Evolutionary conservation across 2,797 vertebrate genomes (phyloP).

Genomic region (Poecilia velifera): DNA sequence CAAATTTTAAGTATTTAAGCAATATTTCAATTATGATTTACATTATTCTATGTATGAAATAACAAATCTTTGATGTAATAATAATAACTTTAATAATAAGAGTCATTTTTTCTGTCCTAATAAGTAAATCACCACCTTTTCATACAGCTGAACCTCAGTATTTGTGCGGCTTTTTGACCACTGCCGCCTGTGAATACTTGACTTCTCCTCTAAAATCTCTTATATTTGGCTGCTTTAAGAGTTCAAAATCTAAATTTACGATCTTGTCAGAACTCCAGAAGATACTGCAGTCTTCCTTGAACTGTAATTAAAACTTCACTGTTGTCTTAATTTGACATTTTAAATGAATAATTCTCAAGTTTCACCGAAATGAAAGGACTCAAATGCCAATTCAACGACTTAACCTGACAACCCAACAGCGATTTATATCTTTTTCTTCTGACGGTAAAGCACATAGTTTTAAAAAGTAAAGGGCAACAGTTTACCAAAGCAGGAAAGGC

Average conservation of each 20-base stretch:
- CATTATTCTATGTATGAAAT: not conserved
- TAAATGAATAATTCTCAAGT: not conserved
- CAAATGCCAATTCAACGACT: not conserved
- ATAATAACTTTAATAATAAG: not conserved
- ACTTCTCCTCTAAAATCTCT: not conserved
- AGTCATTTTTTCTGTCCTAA: not conserved
- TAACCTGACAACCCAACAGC: not conserved
- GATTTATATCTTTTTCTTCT: not conserved
- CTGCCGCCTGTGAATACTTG: not conserved
- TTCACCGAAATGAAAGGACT: not conserved
- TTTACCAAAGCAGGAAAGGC: constrained; percentile 1
- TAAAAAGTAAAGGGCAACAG: not conserved
- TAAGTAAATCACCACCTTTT: not conserved
- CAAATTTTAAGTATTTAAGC: not conserved
- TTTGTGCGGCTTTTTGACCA: not conserved
- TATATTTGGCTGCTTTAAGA: not conserved
- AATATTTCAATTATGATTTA: not conserved
- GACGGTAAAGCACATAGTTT: not conserved
- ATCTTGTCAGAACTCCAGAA: not conserved
- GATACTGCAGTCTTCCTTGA: not conserved
- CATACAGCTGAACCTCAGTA: not conserved
- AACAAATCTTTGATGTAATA: not conserved
- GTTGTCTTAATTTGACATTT: not conserved
- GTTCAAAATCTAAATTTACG: not conserved
- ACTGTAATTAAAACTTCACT: not conserved